phyloP scores from a whole-genome alignment of 1,140 invertebrate genomes.

The Hyphantria cunea region DNA sequence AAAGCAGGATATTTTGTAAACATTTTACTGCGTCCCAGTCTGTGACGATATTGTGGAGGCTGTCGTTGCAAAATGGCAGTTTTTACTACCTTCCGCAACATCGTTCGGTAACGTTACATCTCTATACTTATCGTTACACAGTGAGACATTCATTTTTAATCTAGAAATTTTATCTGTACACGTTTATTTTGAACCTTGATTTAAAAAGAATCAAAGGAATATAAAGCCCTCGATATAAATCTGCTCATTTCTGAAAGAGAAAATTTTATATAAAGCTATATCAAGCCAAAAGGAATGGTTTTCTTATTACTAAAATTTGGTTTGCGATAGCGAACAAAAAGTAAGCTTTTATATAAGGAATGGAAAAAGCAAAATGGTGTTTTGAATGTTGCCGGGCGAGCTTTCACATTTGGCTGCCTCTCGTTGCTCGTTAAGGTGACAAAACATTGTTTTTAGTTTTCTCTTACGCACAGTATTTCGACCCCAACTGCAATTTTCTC shows the following conservation, averaged over 20 bases:
- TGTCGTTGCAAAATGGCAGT: slow-evolving; percentile 63
- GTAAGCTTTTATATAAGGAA: slow-evolving; percentile 15
- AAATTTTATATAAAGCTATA: too few relatives aligned
- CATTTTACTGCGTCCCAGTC: slow-evolving; percentile 72
- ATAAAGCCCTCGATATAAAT: background rate
- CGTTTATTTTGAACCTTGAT: background rate
- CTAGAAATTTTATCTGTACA: slow-evolving; percentile 8
- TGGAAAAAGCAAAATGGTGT: slow-evolving; percentile 33
- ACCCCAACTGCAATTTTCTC: slow-evolving; percentile 38
- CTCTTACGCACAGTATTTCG: slow-evolving; percentile 38
- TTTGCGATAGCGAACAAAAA: background rate
- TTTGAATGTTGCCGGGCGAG: slow-evolving; percentile 29
- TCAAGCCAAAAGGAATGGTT: too few relatives aligned
- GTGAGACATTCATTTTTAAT: slow-evolving; percentile 26
- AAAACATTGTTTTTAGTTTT: slow-evolving; percentile 40
- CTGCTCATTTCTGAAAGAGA: too few relatives aligned
- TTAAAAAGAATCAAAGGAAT: slow-evolving; percentile 2
- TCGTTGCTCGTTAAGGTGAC: slow-evolving; percentile 42
- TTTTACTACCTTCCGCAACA: slow-evolving; percentile 65
- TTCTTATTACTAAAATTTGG: background rate
- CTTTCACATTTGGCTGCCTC: slow-evolving; percentile 33
- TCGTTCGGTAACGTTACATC: slow-evolving; percentile 49
- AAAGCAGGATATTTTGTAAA: slow-evolving; percentile 70
- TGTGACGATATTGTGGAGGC: slow-evolving; percentile 70
- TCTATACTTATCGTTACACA: slow-evolving; percentile 40